These are phyloP conservation scores for Drosophila burlai DNA, from an alignment of 1,140 invertebrate genomes.

Conservation along the genomic window DNA sequence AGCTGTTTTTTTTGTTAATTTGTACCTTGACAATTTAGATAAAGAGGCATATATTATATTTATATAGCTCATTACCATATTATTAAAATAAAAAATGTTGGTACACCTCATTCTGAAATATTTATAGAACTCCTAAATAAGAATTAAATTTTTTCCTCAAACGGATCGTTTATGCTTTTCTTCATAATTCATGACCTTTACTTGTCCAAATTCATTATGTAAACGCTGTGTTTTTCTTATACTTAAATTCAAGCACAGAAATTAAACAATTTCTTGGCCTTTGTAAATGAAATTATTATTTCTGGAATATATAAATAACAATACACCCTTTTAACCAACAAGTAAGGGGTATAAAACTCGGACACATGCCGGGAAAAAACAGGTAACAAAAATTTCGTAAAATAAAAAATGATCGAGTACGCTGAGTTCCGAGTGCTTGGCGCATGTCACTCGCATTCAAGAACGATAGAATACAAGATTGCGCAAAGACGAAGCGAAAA, in stretches of 20 bases:
- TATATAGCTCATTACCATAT: no score
- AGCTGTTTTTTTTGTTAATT: no score
- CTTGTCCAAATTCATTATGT: no score
- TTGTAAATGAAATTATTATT: background rate
- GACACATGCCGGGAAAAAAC: conserved; percentile 54
- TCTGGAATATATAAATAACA: background rate
- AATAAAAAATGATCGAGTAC: conserved; percentile 16
- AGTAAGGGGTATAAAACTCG: background rate
- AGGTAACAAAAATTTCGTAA: conserved; percentile 29
- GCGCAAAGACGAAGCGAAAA: no score
- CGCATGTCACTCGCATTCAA: conserved; percentile 51
- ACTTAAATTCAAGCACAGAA: background rate
- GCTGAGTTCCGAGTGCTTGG: conserved; percentile 25
- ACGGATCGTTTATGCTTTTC: background rate
- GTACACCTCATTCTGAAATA: background rate
- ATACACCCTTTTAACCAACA: background rate
- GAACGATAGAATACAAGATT: no score
- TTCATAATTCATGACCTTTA: background rate
- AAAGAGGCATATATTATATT: no score
- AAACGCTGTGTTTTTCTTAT: background rate
- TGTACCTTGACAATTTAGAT: no score
- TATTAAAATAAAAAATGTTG: background rate
- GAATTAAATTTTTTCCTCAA: background rate
- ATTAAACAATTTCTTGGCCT: background rate
- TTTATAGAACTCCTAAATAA: background rate